Evolutionary conservation across 2,888 invertebrate genomes (phyloP).

Genomic region (Steromphala cineraria): DNA sequence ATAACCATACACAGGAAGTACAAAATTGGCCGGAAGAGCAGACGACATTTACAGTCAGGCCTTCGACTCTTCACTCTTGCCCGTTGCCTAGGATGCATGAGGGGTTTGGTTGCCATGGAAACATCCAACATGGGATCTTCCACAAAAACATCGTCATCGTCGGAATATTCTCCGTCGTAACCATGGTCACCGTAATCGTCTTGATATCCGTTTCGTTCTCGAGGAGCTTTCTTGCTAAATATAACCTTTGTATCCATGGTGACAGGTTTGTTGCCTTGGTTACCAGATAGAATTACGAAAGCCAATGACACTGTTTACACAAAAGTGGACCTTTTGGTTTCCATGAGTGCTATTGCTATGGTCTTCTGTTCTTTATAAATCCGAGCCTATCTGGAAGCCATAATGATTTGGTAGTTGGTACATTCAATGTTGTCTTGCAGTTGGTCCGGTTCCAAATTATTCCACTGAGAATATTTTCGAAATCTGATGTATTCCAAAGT

Average conservation of each 20-base stretch:
- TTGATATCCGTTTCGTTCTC: constrained; percentile 44
- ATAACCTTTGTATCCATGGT: constrained; percentile 39
- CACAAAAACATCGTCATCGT: constrained; percentile 65
- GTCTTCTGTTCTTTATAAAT: too few relatives aligned
- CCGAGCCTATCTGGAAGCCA: too few relatives aligned
- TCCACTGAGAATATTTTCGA: too few relatives aligned
- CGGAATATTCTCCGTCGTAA: constrained; percentile 55
- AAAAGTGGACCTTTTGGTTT: too few relatives aligned
- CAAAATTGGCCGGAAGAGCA: constrained; percentile 57
- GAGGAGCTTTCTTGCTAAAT: constrained; percentile 37
- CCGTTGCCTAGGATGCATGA: constrained; percentile 63
- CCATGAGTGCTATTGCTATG: too few relatives aligned
- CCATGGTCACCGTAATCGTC: constrained; percentile 50
- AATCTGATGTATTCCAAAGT: too few relatives aligned
- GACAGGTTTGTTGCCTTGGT: too few relatives aligned
- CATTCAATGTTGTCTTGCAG: too few relatives aligned
- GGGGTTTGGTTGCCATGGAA: constrained; percentile 58
- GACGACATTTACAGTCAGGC: constrained; percentile 52
- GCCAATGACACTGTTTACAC: too few relatives aligned
- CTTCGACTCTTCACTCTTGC: constrained; percentile 55
- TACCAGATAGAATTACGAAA: too few relatives aligned
- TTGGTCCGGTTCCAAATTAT: too few relatives aligned
- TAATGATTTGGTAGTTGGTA: too few relatives aligned
- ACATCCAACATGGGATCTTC: constrained; percentile 55
- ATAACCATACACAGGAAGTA: constrained; percentile 58